Conservation (phyloP, 1,140 invertebrate genomes). For the Drosophila suzukii region DNA sequence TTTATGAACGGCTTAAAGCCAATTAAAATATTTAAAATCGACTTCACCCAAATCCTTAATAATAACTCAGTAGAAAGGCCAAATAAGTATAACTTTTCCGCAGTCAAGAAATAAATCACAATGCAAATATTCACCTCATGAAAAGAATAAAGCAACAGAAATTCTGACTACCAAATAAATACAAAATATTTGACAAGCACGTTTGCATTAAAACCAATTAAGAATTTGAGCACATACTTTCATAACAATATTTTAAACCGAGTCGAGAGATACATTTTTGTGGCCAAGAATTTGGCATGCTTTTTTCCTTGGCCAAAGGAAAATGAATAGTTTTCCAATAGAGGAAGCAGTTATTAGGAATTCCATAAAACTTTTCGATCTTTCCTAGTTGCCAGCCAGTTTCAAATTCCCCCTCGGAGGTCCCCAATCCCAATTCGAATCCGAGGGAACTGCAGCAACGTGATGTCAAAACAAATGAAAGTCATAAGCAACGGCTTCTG, state of each 20-base stretch:
- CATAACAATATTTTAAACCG: neutral
- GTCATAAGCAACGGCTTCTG: constrained; percentile 60
- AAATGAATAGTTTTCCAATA: constrained; percentile 12
- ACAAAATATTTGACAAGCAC: neutral
- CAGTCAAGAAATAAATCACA: neutral
- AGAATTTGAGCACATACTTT: neutral
- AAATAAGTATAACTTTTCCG: neutral
- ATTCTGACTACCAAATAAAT: neutral
- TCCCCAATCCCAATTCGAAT: neutral
- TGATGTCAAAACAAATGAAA: constrained; percentile 83
- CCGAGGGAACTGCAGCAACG: constrained; percentile 51
- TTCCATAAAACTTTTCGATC: constrained; percentile 36
- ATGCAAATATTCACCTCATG: neutral
- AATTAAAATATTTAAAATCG: neutral
- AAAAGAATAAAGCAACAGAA: neutral
- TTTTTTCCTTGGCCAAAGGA: neutral
- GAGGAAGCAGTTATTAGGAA: neutral
- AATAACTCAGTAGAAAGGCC: neutral
- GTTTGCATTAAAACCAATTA: constrained; percentile 20
- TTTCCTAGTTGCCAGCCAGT: constrained; percentile 5
- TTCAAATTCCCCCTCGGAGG: neutral
- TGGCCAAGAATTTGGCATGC: neutral
- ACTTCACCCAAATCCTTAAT: neutral
- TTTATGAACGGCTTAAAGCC: neutral
- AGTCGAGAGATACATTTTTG: neutral